These are phyloP conservation scores for Anguilla rostrata DNA, from an alignment of 2,113 vertebrate genomes.

Conservation along the genomic window DNA sequence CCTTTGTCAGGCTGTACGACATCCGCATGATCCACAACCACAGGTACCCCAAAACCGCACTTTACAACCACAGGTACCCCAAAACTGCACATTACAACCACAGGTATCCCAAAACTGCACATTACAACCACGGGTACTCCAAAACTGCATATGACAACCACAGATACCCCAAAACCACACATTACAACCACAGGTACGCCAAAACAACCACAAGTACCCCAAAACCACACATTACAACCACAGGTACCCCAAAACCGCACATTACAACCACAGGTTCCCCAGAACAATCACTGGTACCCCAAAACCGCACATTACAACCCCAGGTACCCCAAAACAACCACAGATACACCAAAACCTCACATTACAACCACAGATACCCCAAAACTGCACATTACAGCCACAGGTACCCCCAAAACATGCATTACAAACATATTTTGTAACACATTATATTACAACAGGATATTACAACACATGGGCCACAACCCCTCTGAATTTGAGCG, in stretches of 20 bases:
- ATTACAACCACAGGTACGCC: not conserved
- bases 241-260: conserved; percentile 66
- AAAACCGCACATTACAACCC: not conserved
- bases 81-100: not conserved
- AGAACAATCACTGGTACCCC: no score
- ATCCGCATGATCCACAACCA: conserved; percentile 99
- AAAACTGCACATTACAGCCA: not conserved
- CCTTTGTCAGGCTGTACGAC: conserved; percentile 95
- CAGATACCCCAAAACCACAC: not conserved
- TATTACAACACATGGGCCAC: no score
- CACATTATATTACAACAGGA: no score
- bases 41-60: conserved; percentile 66
- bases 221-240: conserved; percentile 71
- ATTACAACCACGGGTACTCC: not conserved
- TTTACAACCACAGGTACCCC: not conserved
- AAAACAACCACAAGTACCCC: not conserved
- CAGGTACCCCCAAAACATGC: not conserved
- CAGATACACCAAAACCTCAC: not conserved
- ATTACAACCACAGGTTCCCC: no score
- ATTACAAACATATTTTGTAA: not conserved
- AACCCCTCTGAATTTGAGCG: no score
- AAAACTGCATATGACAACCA: not conserved
- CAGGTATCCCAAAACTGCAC: not conserved
- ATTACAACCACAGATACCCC: not conserved
- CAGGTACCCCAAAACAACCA: not conserved